A percentile compares a stretch with the other conserved stretches of the same genome.
These are phyloP conservation scores for Cyclina sinensis DNA, from an alignment of 1,140 invertebrate genomes.

Conservation along the genomic window DNA sequence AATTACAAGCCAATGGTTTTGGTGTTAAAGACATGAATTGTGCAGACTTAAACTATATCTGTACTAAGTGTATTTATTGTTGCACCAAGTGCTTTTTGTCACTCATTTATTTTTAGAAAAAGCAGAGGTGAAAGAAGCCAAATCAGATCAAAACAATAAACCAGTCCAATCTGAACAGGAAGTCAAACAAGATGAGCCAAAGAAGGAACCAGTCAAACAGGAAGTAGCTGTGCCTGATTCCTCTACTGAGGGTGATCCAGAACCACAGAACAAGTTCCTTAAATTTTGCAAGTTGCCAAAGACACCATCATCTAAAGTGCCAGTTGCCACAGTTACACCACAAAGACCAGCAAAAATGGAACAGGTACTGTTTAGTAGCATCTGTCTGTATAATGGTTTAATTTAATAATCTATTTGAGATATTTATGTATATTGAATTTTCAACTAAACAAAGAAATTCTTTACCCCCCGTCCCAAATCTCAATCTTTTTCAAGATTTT, in stretches of 20 bases:
- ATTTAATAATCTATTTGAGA: no score
- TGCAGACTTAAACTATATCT: no score
- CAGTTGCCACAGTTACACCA: constrained; percentile 47
- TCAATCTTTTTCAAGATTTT: no score
- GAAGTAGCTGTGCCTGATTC: not conserved
- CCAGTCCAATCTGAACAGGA: not conserved
- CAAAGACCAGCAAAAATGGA: constrained; percentile 7
- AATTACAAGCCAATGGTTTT: no score
- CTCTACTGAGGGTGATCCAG: constrained; percentile 3
- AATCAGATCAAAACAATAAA: not conserved
- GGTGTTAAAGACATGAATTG: no score
- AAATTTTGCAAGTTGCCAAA: constrained; percentile 59
- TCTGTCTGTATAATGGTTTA: no score
- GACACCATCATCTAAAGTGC: constrained; percentile 34
- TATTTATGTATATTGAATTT: no score
- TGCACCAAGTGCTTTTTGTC: no score
- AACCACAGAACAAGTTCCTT: constrained; percentile 46
- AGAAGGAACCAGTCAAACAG: constrained; percentile 11
- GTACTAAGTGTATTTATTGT: no score
- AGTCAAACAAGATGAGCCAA: no score
- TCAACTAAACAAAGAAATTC: no score
- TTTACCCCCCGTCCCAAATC: no score
- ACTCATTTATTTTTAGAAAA: not conserved
- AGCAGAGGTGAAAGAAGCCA: not conserved
- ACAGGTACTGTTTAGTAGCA: not conserved